Percentiles rank a stretch among this genome's conserved stretches.
These are phyloP conservation scores for Drosophila testacea DNA, from an alignment of 2,888 invertebrate genomes.

Conservation along the genomic window DNA sequence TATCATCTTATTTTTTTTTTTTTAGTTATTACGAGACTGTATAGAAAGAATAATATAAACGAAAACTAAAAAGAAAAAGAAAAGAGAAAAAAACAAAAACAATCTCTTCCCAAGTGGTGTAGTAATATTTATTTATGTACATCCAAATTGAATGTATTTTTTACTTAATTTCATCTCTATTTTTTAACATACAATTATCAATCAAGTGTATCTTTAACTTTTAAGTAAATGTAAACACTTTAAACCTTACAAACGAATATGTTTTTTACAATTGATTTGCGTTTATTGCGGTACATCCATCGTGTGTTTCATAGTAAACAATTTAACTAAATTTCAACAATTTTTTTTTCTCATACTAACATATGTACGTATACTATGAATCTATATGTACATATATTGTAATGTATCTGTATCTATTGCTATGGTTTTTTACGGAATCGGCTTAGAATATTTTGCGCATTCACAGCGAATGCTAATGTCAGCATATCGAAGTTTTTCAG, in stretches of 20 bases:
- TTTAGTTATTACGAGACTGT: constrained; percentile 51
- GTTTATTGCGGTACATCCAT: constrained; percentile 37
- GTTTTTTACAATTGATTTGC: constrained; percentile 40
- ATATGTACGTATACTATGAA: constrained; percentile 1
- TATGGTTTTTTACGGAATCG: constrained; percentile 28
- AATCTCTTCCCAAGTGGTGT: constrained; percentile 51
- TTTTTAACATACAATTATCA: constrained; percentile 45
- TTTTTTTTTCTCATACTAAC: constrained; percentile 27
- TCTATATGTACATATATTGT: neutral
- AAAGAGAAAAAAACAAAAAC: constrained; percentile 23
- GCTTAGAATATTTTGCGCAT: constrained; percentile 83
- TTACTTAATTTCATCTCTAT: constrained; percentile 54
- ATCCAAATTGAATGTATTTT: constrained; percentile 52
- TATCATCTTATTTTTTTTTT: constrained; percentile 16
- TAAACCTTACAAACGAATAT: constrained; percentile 48
- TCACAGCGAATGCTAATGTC: constrained; percentile 88
- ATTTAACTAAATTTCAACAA: constrained; percentile 56
- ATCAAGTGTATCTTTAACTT: constrained; percentile 55
- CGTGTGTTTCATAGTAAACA: constrained; percentile 35
- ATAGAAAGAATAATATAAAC: constrained; percentile 31
- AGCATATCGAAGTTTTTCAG: constrained; percentile 90
- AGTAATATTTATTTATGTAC: constrained; percentile 59
- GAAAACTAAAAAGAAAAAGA: neutral
- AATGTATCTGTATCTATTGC: constrained; percentile 4
- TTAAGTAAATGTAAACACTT: constrained; percentile 59